Conservation (phyloP, 2,888 invertebrate genomes). For the Phlogophora meticulosa region DNA sequence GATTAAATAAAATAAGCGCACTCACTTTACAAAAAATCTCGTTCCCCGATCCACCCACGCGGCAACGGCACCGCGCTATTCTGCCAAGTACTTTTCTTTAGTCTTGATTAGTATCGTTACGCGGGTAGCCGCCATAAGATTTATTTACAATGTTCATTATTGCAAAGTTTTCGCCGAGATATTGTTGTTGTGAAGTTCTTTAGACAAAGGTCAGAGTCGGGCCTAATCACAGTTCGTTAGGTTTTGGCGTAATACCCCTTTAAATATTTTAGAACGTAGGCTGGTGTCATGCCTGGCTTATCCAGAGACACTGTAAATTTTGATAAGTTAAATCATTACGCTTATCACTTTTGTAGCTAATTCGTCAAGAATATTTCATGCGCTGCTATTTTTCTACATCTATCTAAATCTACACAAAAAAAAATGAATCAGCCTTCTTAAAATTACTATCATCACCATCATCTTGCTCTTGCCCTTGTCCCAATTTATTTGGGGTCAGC, state of each 20-base stretch:
- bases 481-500: no score
- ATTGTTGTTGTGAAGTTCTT: constrained; percentile 63
- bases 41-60: constrained; percentile 36
- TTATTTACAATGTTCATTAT: constrained; percentile 66
- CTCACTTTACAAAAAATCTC: constrained; percentile 29
- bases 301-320: constrained; percentile 14
- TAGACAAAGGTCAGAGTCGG: constrained; percentile 58
- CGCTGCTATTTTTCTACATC: background rate
- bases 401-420: background rate
- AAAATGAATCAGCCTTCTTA: no score
- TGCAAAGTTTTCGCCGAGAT: constrained; percentile 59
- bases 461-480: no score
- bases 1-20: constrained; percentile 47
- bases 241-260: constrained; percentile 44
- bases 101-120: constrained; percentile 67
- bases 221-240: constrained; percentile 59
- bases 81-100: constrained; percentile 64
- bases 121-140: constrained; percentile 63
- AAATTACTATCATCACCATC: no score
- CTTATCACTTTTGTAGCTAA: background rate
- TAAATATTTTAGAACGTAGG: constrained; percentile 53
- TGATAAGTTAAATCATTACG: constrained; percentile 17
- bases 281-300: constrained; percentile 29
- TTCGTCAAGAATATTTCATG: background rate
- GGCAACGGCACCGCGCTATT: constrained; percentile 41